Evolutionary conservation across 53 echinoderm and acorn worm genomes (phyloP), one percentile per base, ranked within the genome.

Genomic region (Apostichopus leukothele): DNA sequence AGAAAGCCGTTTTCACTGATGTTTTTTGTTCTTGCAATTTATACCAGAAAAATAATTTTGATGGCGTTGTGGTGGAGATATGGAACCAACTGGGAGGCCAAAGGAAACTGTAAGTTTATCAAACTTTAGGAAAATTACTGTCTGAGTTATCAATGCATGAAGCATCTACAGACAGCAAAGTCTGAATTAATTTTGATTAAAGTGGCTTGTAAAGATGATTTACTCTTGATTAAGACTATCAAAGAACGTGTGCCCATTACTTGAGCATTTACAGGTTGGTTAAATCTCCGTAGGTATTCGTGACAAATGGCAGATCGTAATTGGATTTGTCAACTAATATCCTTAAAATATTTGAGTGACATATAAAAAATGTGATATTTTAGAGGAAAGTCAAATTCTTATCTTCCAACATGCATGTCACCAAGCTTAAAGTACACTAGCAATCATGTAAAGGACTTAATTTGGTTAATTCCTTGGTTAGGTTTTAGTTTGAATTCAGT

Each of bases 41-140:
- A 26, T 50, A 25, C 20, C 86, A 97, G 98, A 95, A 95, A 91
- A 89, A 95, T 3, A 95, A 91, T 53, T 96, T 97, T 94, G 98
- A 94, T 91, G 98, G 98, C 57, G 90, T 94, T 60, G 92, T 91
- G 6, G 74, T 97, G 9, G 98, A 97, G 73, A 92, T 97, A 52
- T 95, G 95, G 94, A 95, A 92, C 51, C 98, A 97, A 91, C 90
- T 97, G 14, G 91, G 94, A 22, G 95, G 95, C 83, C 91, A 95
- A 57, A 91, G 68, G 51, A 95, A 86, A 78, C 73, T 75, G 95
- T 93, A 90, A 89, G 92, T 91, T 9, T 75, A 25, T 22, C 9
- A 10, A 10, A 4, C 2, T 23, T 75, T 75, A 27, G 27, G 9
- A 75, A 39, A 39, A 75, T 75, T 22, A 13, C 13, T 25, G 19